Percentiles rank a stretch among this genome's conserved stretches.
Evolutionary conservation across 1,140 invertebrate species (phyloP).

Genomic region (Drosophila ohnishii): DNA sequence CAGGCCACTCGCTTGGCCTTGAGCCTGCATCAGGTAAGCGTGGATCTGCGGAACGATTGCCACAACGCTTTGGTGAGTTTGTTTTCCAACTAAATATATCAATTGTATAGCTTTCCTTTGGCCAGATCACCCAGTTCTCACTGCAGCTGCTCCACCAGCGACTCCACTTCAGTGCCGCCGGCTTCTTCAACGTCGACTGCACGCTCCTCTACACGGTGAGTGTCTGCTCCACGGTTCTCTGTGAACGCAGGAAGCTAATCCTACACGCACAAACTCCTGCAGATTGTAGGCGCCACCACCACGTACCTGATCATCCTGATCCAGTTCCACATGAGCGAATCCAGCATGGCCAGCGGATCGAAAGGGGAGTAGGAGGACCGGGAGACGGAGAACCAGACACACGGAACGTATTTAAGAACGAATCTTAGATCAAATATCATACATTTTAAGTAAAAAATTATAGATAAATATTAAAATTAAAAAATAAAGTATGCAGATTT

Average conservation of each 20-base stretch:
- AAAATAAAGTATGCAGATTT: no score
- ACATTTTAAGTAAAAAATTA: no score
- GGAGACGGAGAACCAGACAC: background rate
- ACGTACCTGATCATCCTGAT: conserved; percentile 83
- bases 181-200: conserved; percentile 83
- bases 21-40: conserved; percentile 65
- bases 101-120: conserved; percentile 3
- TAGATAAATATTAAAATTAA: no score
- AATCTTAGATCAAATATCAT: background rate
- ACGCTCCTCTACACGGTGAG: conserved; percentile 83
- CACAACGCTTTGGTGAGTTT: conserved; percentile 73
- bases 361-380: conserved; percentile 1
- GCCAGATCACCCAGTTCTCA: conserved; percentile 84
- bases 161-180: conserved; percentile 82
- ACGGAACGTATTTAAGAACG: background rate
- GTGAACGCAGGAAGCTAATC: background rate
- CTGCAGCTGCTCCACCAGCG: conserved; percentile 83
- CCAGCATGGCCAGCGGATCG: background rate
- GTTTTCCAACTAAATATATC: no score
- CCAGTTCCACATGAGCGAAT: conserved; percentile 82
- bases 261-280: background rate
- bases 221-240: background rate
- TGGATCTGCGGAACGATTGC: conserved; percentile 68
- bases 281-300: conserved; percentile 81
- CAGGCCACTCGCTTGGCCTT: conserved; percentile 71